These are phyloP conservation scores for Oriolus oriolus DNA, from an alignment of 2,113 vertebrate genomes.

Conservation along the genomic window DNA sequence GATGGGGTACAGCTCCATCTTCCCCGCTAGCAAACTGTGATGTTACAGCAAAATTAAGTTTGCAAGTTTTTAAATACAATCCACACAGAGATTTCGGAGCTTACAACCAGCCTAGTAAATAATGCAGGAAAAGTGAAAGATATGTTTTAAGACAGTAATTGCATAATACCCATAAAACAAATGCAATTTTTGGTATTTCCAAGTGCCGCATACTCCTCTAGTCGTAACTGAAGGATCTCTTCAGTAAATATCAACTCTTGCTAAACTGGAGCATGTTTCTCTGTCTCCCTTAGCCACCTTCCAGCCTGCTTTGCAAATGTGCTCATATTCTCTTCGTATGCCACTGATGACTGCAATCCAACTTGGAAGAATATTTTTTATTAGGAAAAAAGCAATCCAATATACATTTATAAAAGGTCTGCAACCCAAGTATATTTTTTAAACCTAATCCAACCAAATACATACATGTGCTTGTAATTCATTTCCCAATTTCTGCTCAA, in stretches of 20 bases:
- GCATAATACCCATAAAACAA: not conserved
- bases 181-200: not conserved
- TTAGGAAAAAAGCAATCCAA: not conserved
- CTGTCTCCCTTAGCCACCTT: not conserved
- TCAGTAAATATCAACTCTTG: not conserved
- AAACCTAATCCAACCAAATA: not conserved
- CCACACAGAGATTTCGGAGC: not conserved
- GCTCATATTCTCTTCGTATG: not conserved
- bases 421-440: not conserved
- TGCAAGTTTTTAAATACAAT: not conserved
- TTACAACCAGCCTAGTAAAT: slow-evolving; percentile 22
- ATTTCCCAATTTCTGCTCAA: not conserved
- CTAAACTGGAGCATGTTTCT: not conserved
- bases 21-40: not conserved
- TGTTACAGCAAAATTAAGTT: not conserved
- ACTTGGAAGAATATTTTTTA: not conserved
- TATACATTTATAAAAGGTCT: not conserved
- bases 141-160: not conserved
- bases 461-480: not conserved
- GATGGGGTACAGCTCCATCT: not conserved
- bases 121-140: not conserved
- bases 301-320: not conserved
- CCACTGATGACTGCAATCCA: not conserved
- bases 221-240: not conserved
- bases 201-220: not conserved